Base-by-base conservation (phyloP, 2,888 invertebrate genomes). In the Eristalis pertinax region DNA sequence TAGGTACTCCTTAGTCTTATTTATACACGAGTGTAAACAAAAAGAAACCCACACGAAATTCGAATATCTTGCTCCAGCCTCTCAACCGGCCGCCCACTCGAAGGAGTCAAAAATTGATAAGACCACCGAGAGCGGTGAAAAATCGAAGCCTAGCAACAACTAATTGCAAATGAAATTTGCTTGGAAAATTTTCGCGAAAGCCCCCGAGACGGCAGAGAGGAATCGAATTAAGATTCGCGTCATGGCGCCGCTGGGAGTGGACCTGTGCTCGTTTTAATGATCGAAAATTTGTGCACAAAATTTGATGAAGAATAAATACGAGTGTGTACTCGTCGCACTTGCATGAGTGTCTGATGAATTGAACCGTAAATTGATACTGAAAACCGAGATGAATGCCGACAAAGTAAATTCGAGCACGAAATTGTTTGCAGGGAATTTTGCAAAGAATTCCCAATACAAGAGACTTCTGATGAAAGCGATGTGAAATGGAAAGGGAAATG, bases 1-100 rank as follows among this genome's bases (percentile, higher is more conserved):
- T 2, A 41, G 58, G n/a, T n/a, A 32, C 43, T 70, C 81, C 43
- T 58, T 70, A 15, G 68, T 63, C 63, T 62, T 70, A 67, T 74
- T 74, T 74, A 67, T 69, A 74, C 68, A 26, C 73, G 80, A 79
- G 67, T 56, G 74, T 69, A 81, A 75, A 75, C 81, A 75, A 74
- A 50, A 60, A 32, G 43, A 67, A 79, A 62, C 79, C 79, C 58
- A 67, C 72, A 50, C 67, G 29, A 13, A 43, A 43, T 41, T 35
- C 50, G 8, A 5, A 50, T 7, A 4, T 50, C n/a, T 63, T 32
- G 32, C 32, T 26, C 26, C 4, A 29, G 29, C 4, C 29, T 60
- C 43, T 0, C 26, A 63, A n/a, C n/a, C 26, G 4, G 26, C 26
- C 26, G 4, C n/a, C 13, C 29, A 15, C 26, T 41, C n/a, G 0